Conservation (phyloP, 2,888 invertebrate species). For the Pollenia griseotomentosa region DNA sequence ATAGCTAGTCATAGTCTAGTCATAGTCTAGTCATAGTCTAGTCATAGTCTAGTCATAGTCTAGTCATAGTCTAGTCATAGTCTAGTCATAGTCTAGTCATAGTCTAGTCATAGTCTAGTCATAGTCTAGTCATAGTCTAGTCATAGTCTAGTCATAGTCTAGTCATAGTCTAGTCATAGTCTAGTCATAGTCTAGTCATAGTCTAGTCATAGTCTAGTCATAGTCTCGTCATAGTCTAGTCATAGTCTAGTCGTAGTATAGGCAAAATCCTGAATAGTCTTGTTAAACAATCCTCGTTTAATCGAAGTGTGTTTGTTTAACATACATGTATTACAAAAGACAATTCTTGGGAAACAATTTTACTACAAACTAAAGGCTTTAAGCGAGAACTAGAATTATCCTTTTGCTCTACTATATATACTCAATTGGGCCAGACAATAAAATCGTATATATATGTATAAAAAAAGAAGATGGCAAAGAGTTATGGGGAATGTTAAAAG, state of each 20-base stretch:
- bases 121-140: constrained; percentile 24
- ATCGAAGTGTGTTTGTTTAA: neutral
- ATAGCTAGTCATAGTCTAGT: constrained; percentile 22
- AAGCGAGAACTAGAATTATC: constrained; percentile 30
- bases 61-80: constrained; percentile 13
- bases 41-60: constrained; percentile 22
- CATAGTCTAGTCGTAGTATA: constrained; percentile 14
- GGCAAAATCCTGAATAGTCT: neutral
- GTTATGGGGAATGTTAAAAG: neutral
- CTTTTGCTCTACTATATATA: neutral
- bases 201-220: constrained; percentile 18
- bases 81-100: constrained; percentile 17
- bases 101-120: constrained; percentile 26
- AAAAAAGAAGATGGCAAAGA: neutral
- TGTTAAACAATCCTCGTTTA: neutral
- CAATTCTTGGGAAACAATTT: constrained; percentile 35
- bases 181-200: constrained; percentile 15
- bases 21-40: constrained; percentile 23
- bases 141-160: constrained; percentile 10
- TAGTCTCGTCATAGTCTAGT: constrained; percentile 14
- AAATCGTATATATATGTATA: neutral
- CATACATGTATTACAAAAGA: neutral
- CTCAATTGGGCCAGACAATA: constrained; percentile 20
- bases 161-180: constrained; percentile 18
- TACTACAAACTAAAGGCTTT: constrained; percentile 56